Conservation (phyloP, 1,140 invertebrate genomes). For the Monochamus saltuarius region DNA sequence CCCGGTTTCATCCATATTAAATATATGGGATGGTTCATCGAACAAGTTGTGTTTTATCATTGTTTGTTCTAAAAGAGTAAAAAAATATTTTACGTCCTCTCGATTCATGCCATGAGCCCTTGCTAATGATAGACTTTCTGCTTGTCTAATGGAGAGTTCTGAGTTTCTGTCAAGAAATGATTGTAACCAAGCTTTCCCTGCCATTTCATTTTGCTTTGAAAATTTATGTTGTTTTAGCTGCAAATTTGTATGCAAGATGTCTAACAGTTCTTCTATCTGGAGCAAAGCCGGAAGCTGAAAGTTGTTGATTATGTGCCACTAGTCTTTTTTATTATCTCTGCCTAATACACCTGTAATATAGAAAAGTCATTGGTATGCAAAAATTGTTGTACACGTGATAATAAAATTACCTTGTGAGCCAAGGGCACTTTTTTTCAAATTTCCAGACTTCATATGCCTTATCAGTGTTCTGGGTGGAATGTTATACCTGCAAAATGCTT, state of each 20-base stretch:
- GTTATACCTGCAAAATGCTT: too few relatives aligned
- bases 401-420: too few relatives aligned
- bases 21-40: constrained; percentile 41
- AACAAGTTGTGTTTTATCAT: constrained; percentile 39
- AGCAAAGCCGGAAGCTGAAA: not conserved
- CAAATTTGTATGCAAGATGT: not conserved
- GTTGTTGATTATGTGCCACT: not conserved
- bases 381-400: too few relatives aligned
- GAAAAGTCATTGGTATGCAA: too few relatives aligned
- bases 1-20: constrained; percentile 50
- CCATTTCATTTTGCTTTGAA: not conserved
- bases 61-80: too few relatives aligned
- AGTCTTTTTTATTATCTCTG: not conserved
- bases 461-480: too few relatives aligned
- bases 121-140: too few relatives aligned
- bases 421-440: too few relatives aligned
- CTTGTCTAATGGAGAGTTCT: not conserved
- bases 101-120: too few relatives aligned
- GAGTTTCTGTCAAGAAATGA: not conserved
- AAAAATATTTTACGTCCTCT: too few relatives aligned
- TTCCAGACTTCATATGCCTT: too few relatives aligned
- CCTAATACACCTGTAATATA: not conserved
- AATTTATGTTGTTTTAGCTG: not conserved
- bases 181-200: not conserved
- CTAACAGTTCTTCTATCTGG: not conserved